Conservation (phyloP, 1,140 invertebrate genomes). For the Neelides sp. region DNA sequence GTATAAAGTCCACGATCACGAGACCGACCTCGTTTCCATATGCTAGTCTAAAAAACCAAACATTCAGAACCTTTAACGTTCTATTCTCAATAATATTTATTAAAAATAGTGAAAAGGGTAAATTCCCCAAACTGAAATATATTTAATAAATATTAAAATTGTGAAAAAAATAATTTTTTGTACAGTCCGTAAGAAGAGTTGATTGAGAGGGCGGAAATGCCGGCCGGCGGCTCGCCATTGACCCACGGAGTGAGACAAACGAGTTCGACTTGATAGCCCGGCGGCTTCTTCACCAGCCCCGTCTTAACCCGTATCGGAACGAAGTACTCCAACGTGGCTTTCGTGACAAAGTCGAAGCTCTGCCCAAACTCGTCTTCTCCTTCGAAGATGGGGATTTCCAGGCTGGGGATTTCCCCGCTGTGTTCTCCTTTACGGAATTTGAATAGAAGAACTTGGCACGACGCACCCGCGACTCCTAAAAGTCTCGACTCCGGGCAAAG, state of each 20-base stretch:
- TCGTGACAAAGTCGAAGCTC: slow-evolving; percentile 25
- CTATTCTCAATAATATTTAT: no score
- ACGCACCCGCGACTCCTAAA: slow-evolving; percentile 74
- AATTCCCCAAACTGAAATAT: not conserved
- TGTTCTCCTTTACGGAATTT: slow-evolving; percentile 86
- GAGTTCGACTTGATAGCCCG: slow-evolving; percentile 89
- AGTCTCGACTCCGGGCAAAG: slow-evolving; percentile 85
- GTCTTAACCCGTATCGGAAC: slow-evolving; percentile 55
- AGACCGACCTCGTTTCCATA: slow-evolving; percentile 92
- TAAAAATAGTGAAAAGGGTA: not conserved
- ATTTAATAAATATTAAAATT: slow-evolving; percentile 5
- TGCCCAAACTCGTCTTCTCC: slow-evolving; percentile 57
- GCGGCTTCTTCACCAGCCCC: slow-evolving; percentile 62
- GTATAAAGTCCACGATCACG: slow-evolving; percentile 85
- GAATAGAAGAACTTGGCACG: slow-evolving; percentile 85
- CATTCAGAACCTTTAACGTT: no score
- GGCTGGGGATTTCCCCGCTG: slow-evolving; percentile 66
- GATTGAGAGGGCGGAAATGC: slow-evolving; percentile 75
- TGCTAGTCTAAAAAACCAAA: slow-evolving; percentile 68
- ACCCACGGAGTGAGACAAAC: slow-evolving; percentile 77
- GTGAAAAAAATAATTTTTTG: slow-evolving; percentile 41
- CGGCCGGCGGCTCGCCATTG: slow-evolving; percentile 62
- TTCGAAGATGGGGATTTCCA: slow-evolving; percentile 81
- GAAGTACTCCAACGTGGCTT: slow-evolving; percentile 36
- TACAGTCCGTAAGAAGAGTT: slow-evolving; percentile 94